Conservation (phyloP, 1,140 invertebrate species). For the Octopus sinensis region DNA sequence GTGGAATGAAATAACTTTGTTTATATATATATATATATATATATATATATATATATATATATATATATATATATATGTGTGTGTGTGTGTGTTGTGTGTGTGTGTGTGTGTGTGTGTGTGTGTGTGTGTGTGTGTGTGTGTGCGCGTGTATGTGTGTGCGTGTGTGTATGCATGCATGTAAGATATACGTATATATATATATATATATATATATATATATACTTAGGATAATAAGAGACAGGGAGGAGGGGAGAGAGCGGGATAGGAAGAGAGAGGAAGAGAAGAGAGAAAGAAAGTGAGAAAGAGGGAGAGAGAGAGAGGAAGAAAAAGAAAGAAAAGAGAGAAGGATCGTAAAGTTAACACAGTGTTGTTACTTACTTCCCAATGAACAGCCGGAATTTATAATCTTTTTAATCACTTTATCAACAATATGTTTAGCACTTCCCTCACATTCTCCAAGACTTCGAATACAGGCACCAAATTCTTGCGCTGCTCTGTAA, state of each 20-base stretch:
- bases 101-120: no score
- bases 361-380: neutral
- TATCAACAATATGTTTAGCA: neutral
- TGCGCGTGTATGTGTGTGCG: neutral
- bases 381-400: neutral
- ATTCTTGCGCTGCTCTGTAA: neutral
- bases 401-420: neutral
- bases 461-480: neutral
- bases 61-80: neutral
- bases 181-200: neutral
- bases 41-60: constrained; percentile 2
- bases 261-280: neutral
- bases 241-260: neutral
- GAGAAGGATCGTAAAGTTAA: neutral
- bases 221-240: neutral
- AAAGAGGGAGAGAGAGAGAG: neutral
- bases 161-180: neutral
- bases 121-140: neutral
- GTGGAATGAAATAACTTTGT: no score
- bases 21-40: constrained; percentile 1
- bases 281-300: neutral
- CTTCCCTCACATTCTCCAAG: neutral
- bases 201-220: neutral
- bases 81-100: no score
- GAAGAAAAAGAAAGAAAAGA: neutral